Evolutionary conservation across 92 coral and sea anemone genomes (phyloP).

Genomic region (Actinostola sp.): DNA sequence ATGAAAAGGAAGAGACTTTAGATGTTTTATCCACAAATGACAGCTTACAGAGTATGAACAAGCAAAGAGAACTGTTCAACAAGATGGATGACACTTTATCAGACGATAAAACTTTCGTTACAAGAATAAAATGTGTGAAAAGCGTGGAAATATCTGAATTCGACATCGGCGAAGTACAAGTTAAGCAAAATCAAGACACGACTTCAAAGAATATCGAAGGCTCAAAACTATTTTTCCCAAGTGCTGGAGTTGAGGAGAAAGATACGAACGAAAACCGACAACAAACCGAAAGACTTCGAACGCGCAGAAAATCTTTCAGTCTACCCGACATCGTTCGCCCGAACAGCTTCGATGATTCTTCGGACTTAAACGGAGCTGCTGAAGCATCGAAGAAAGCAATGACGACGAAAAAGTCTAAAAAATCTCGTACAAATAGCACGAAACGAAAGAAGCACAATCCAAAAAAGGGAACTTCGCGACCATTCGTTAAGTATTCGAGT

Average conservation of each 20-base stretch:
- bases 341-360: not conserved
- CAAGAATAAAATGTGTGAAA: not conserved
- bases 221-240: not conserved
- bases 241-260: not conserved
- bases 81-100: too few species aligned
- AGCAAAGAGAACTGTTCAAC: not conserved
- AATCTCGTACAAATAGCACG: not conserved
- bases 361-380: not conserved
- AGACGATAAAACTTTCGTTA: not conserved
- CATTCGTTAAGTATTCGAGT: constrained; percentile 25
- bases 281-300: not conserved
- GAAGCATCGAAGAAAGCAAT: not conserved
- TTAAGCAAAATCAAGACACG: not conserved
- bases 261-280: not conserved
- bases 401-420: constrained; percentile 1
- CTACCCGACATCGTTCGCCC: too few species aligned
- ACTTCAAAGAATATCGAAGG: not conserved
- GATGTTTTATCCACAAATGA: not conserved
- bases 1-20: not conserved
- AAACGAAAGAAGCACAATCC: constrained; percentile 2
- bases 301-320: not conserved
- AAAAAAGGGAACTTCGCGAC: not conserved
- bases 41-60: not conserved
- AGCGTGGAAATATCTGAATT: not conserved
- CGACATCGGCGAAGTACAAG: not conserved